Conservation (phyloP, 2,797 vertebrate species). For the Typhlichthys eigenmanni region DNA sequence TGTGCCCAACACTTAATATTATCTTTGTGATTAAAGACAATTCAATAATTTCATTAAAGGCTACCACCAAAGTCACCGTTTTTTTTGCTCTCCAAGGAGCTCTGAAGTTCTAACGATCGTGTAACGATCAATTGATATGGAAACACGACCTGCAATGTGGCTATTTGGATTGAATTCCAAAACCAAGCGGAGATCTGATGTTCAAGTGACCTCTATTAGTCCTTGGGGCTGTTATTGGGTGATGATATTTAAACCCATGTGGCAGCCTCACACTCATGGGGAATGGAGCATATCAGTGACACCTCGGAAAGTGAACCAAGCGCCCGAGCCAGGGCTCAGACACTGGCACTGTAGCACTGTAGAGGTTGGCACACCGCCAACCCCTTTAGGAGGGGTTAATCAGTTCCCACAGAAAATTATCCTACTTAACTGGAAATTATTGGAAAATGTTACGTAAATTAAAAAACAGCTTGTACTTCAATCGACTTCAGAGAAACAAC, state of each 20-base stretch:
- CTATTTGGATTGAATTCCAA: constrained; percentile 70
- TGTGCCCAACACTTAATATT: not conserved
- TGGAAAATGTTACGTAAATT: constrained; percentile 26
- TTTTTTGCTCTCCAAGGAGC: constrained; percentile 21
- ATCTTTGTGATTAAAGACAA: not conserved
- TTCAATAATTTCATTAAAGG: not conserved
- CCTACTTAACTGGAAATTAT: constrained; percentile 14
- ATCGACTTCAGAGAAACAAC: no score
- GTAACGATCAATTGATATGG: constrained; percentile 49
- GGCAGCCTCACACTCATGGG: constrained; percentile 49
- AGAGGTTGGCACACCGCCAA: constrained; percentile 18
- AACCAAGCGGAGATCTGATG: constrained; percentile 67
- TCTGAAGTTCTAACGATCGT: constrained; percentile 40
- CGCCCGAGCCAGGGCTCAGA: constrained; percentile 32
- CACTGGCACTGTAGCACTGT: constrained; percentile 1
- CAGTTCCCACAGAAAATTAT: constrained; percentile 35
- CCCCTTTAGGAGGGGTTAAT: constrained; percentile 43
- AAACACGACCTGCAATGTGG: constrained; percentile 51
- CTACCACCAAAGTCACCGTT: not conserved
- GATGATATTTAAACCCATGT: constrained; percentile 24
- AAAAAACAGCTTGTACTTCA: not conserved
- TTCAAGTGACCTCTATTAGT: constrained; percentile 61
- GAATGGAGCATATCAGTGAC: constrained; percentile 62
- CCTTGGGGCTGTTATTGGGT: constrained; percentile 51
- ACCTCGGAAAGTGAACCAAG: constrained; percentile 65